phyloP scores from a whole-genome alignment of 2,888 invertebrate genomes.

The Scaptomyza reducta region DNA sequence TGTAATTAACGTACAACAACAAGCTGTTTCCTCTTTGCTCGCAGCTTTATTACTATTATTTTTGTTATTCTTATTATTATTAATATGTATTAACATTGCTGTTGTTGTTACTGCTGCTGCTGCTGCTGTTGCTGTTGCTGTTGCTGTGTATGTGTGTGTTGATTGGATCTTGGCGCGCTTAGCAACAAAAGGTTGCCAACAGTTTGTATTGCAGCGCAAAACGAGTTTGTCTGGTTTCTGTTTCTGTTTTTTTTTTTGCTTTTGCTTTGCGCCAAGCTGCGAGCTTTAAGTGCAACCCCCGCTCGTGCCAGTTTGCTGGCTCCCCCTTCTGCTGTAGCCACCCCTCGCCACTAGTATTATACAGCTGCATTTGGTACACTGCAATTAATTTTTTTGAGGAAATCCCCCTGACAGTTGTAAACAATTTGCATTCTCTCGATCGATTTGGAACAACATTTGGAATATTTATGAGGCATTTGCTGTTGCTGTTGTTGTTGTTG shows the following conservation, averaged over 20 bases:
- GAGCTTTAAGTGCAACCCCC: constrained; percentile 9
- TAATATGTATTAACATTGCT: constrained; percentile 20
- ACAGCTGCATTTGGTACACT: not conserved
- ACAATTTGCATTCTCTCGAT: constrained; percentile 31
- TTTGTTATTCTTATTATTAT: constrained; percentile 27
- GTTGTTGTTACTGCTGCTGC: no score
- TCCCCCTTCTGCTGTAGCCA: not conserved
- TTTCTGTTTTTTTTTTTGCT: not conserved
- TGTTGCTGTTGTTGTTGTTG: not conserved
- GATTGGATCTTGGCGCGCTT: constrained; percentile 69
- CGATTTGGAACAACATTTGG: constrained; percentile 35
- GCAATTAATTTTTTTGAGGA: constrained; percentile 23
- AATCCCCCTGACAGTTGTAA: constrained; percentile 31
- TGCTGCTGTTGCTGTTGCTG: no score
- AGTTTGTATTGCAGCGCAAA: constrained; percentile 41
- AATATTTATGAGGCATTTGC: constrained; percentile 31
- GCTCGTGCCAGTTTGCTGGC: not conserved
- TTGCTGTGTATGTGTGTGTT: constrained; percentile 15
- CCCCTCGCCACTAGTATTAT: no score
- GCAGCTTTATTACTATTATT: constrained; percentile 16
- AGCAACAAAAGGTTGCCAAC: constrained; percentile 65
- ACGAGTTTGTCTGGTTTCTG: constrained; percentile 66
- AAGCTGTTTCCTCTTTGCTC: constrained; percentile 47
- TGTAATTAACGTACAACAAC: constrained; percentile 57
- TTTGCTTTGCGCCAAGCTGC: not conserved